A percentile compares a stretch with the other conserved stretches of the same genome.
These are phyloP conservation scores for Cephus cinctus DNA, from an alignment of 1,140 invertebrate genomes.

Conservation along the genomic window DNA sequence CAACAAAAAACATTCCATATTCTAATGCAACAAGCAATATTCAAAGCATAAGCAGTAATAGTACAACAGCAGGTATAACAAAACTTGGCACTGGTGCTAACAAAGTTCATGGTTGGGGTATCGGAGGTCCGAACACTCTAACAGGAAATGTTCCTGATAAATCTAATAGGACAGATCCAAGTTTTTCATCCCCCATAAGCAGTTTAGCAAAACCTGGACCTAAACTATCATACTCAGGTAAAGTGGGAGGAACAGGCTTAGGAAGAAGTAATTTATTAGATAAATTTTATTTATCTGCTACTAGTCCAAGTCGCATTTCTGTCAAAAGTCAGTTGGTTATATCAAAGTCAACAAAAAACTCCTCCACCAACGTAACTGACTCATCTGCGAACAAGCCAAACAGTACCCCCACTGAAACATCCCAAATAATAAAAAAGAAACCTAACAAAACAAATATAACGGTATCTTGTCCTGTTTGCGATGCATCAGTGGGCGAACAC, in stretches of 20 bases:
- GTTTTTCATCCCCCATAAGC: background rate
- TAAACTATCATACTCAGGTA: slow-evolving; percentile 32
- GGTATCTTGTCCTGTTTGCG: no score
- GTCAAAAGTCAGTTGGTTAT: background rate
- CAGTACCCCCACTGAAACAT: background rate
- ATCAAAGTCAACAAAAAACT: background rate
- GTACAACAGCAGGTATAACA: slow-evolving; percentile 19
- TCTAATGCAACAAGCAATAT: background rate
- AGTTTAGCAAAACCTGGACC: slow-evolving; percentile 3
- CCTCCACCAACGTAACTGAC: background rate
- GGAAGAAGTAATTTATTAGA: slow-evolving; percentile 36
- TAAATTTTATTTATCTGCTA: slow-evolving; percentile 19
- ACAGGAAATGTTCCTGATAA: slow-evolving; percentile 18
- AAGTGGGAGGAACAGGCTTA: slow-evolving; percentile 34
- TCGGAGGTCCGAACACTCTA: slow-evolving; percentile 22
- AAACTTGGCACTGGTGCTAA: slow-evolving; percentile 40
- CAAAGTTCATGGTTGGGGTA: slow-evolving; percentile 39
- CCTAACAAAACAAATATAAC: background rate
- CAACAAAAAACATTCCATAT: no score
- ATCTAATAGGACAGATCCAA: slow-evolving; percentile 16
- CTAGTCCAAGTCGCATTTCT: background rate
- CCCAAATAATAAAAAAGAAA: background rate
- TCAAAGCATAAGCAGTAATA: slow-evolving; percentile 1
- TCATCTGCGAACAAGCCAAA: background rate
- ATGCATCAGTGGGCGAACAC: no score